These are phyloP conservation scores for Melangyna quadrimaculata DNA, from an alignment of 2,888 invertebrate genomes.

Conservation along the genomic window DNA sequence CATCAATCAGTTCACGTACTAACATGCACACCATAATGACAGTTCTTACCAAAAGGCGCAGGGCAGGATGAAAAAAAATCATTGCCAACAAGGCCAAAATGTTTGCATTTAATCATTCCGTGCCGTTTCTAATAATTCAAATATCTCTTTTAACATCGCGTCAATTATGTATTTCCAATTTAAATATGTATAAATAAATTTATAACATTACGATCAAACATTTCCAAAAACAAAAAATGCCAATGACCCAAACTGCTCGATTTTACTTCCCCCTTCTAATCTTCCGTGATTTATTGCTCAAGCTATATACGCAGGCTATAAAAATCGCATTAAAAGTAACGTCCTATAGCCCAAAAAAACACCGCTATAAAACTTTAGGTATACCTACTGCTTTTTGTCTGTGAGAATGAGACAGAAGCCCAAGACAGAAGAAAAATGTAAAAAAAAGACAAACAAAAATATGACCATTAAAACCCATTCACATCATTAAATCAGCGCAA, in stretches of 20 bases:
- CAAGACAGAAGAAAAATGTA: background rate
- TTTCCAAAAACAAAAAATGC: background rate
- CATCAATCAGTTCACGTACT: too few species aligned
- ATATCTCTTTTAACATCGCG: background rate
- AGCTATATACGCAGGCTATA: background rate
- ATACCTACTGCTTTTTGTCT: background rate
- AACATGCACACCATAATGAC: too few species aligned
- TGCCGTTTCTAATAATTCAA: background rate
- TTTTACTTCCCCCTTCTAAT: background rate
- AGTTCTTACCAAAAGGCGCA: too few species aligned
- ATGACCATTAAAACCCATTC: conserved; percentile 22
- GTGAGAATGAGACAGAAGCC: background rate
- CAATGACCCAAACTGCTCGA: conserved; percentile 4
- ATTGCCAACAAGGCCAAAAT: too few species aligned
- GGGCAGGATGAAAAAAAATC: too few species aligned
- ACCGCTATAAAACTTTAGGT: background rate
- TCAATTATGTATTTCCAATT: background rate
- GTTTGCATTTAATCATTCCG: too few species aligned
- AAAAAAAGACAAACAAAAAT: background rate
- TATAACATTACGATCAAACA: background rate
- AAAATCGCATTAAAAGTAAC: conserved; percentile 17
- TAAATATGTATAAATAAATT: background rate
- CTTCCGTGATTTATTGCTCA: background rate
- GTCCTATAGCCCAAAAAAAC: background rate
- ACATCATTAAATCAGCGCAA: conserved; percentile 18